A percentile compares a stretch with the other conserved stretches of the same genome.
Conservation (phyloP, 2,888 invertebrate genomes). For the Andrena praecox region DNA sequence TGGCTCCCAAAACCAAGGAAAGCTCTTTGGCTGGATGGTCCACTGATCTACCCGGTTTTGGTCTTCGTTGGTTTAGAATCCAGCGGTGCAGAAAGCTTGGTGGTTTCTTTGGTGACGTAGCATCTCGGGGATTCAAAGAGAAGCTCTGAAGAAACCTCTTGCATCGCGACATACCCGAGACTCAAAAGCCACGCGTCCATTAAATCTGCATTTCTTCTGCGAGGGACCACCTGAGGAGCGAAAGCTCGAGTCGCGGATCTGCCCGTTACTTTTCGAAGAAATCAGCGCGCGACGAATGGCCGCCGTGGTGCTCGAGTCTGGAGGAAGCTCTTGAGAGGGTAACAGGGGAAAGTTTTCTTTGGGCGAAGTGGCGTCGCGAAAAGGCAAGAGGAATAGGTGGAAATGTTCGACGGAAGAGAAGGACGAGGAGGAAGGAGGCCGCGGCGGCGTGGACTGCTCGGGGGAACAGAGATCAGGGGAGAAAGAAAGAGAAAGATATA, state of each 20-base stretch:
- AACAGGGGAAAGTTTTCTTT: conserved; percentile 21
- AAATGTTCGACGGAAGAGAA: conserved; percentile 57
- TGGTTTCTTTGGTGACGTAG: neutral
- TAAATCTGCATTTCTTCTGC: neutral
- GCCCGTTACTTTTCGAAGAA: neutral
- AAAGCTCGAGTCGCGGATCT: neutral
- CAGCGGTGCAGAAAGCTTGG: neutral
- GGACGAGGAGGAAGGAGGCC: conserved; percentile 55
- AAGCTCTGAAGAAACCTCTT: neutral
- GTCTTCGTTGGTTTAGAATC: neutral
- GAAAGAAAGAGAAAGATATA: conserved; percentile 76
- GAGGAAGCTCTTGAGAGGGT: conserved; percentile 1
- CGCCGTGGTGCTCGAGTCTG: neutral
- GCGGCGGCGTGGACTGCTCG: conserved; percentile 70
- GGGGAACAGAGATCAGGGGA: conserved; percentile 58
- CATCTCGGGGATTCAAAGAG: neutral
- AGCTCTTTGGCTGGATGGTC: neutral
- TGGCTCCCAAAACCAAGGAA: neutral
- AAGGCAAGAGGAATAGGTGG: conserved; percentile 38
- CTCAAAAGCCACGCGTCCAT: neutral
- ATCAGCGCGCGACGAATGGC: conserved; percentile 13
- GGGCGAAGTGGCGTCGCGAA: neutral
- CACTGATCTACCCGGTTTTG: neutral
- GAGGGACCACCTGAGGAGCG: conserved; percentile 9
- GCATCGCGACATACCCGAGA: conserved; percentile 6